Evolutionary conservation across 2,888 invertebrate genomes (phyloP).

Genomic region (Dryococelus australis): DNA sequence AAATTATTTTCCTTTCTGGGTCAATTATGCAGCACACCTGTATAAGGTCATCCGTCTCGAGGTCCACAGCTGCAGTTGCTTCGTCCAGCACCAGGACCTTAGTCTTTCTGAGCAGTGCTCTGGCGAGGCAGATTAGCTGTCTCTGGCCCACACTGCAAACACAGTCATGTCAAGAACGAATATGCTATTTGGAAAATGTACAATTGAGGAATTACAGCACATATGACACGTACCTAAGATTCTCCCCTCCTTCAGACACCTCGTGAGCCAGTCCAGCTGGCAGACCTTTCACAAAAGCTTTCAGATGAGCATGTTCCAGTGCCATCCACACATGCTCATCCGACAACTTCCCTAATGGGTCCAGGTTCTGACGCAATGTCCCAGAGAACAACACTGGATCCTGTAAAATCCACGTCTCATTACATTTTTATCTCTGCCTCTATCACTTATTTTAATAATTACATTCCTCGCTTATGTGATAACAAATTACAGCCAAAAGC

Average conservation of each 20-base stretch:
- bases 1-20: too few species aligned
- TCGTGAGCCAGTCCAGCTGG: conserved; percentile 81
- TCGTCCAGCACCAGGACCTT: conserved; percentile 86
- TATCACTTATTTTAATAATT: too few species aligned
- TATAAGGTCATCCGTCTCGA: conserved; percentile 90
- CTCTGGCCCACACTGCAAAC: conserved; percentile 83
- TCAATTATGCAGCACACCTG: conserved; percentile 60
- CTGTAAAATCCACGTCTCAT: conserved; percentile 60
- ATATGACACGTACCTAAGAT: conserved; percentile 58
- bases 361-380: conserved; percentile 87
- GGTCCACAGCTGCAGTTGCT: conserved; percentile 90
- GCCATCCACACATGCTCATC: conserved; percentile 90
- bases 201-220: background rate
- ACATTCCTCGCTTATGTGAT: too few species aligned
- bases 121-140: conserved; percentile 86
- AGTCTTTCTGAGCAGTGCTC: conserved; percentile 85
- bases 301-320: conserved; percentile 89
- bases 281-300: conserved; percentile 80
- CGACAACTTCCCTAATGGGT: conserved; percentile 80
- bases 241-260: conserved; percentile 89
- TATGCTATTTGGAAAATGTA: background rate
- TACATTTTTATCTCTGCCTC: too few species aligned
- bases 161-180: background rate
- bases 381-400: conserved; percentile 97
- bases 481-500: too few species aligned